phyloP scores from a whole-genome alignment of 2,113 vertebrate species.

The Salvelinus fontinalis region DNA sequence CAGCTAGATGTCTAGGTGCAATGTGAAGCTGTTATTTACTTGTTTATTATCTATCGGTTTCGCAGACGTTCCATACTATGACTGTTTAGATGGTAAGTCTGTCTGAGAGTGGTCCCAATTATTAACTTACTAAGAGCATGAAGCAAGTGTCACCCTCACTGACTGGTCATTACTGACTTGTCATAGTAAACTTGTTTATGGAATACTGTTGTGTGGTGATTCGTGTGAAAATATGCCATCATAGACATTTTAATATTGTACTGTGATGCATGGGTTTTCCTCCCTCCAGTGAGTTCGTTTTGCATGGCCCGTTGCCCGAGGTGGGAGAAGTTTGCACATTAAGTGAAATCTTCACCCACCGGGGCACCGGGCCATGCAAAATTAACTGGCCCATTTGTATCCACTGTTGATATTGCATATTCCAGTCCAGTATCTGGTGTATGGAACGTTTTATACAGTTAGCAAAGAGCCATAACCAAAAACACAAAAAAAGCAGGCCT shows the following conservation, averaged over 20 bases:
- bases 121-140: conserved; percentile 35
- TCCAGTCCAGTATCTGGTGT: neutral
- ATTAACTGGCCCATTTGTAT: neutral
- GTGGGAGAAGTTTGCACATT: no score
- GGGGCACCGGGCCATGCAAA: no score
- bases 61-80: conserved; percentile 79
- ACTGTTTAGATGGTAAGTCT: conserved; percentile 79
- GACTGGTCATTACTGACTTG: neutral
- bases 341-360: no score
- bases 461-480: no score
- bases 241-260: neutral
- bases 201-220: no score
- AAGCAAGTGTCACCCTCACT: conserved; percentile 17
- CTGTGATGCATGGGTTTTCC: neutral
- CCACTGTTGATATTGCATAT: neutral
- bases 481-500: no score
- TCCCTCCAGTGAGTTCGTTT: neutral
- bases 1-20: no score
- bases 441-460: conserved; percentile 20
- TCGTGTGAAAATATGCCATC: neutral
- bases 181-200: no score
- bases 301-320: no score
- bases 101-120: conserved; percentile 5
- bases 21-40: neutral
- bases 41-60: conserved; percentile 63